phyloP scores from a whole-genome alignment of 2,113 vertebrate genomes.

The Nesoenas mayeri region DNA sequence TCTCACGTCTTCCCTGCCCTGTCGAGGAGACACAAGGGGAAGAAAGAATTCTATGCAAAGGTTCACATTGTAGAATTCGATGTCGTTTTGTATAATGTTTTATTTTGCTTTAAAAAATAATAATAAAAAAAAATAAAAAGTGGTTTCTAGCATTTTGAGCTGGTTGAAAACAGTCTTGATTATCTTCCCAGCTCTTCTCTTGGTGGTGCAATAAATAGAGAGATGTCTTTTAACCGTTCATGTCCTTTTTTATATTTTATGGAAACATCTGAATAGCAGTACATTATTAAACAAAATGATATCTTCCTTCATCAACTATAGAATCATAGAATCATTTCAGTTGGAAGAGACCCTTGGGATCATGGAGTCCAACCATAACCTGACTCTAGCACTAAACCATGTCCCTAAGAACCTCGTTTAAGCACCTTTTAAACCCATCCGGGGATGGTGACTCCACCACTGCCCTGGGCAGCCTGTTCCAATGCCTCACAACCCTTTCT shows the following conservation, averaged over 20 bases:
- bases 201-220: not conserved
- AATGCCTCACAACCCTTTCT: too few relatives aligned
- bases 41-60: not conserved
- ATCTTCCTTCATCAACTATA: not conserved
- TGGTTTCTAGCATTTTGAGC: not conserved
- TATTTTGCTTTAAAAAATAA: not conserved
- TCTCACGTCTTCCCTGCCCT: not conserved
- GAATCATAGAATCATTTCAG: too few relatives aligned
- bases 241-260: not conserved
- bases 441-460: too few relatives aligned
- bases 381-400: too few relatives aligned
- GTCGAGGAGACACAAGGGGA: not conserved
- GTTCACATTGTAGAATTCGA: not conserved
- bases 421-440: too few relatives aligned
- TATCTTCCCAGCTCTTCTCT: not conserved
- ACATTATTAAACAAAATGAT: not conserved
- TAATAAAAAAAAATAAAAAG: not conserved
- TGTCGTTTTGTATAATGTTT: not conserved
- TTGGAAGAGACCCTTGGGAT: too few relatives aligned
- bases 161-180: not conserved
- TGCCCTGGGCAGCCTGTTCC: too few relatives aligned
- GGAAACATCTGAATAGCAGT: not conserved
- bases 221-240: not conserved
- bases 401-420: too few relatives aligned
- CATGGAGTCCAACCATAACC: too few relatives aligned